Base-by-base conservation (phyloP, 2,888 invertebrate species). In the Zonitis immaculata region DNA sequence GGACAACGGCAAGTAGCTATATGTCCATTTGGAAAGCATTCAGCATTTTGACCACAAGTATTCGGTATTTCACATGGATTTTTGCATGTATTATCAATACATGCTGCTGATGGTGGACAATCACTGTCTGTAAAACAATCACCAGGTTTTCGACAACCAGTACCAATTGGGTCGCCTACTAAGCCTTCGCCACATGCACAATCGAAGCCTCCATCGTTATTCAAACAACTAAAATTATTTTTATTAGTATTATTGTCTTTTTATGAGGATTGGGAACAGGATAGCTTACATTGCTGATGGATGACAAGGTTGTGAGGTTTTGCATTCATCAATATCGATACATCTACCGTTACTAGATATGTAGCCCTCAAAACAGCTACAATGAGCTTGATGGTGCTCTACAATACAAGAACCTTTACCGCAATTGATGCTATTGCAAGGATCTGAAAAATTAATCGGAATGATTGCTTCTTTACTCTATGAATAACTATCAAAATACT, bases 261-360 rank as follows among this genome's bases (percentile, higher is more conserved):
- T 42, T 8, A n/a, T 27, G n/a, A 28, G n/a, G n/a, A n/a, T n/a
- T n/a, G n/a, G n/a, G n/a, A n/a, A n/a, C n/a, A n/a, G n/a, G n/a
- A n/a, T n/a, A 12, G 72, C 74, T 73, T 74, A 83, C 69, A 81
- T 78, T 11, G 93, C 89, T 56, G 89, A 84, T 25, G 82, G 70
- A 64, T 92, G 91, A 66, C 94, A 95, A 39, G 93, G 92, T 62
- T 84, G 84, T 11, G 79, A 77, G 18, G 63, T 65, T 8, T 78
- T 63, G 66, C 95, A 95, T 77, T 94, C 94, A 66, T 95, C 83
- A 44, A 91, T 77, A 74, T 94, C 93, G 62, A 83, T 80, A 68
- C 94, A 94, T 49, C 80, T 79, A 49, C 83, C 85, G 45, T 83
- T 83, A 26, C 76, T 68, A 42, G 89, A 75, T 52, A 83, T 78